phyloP scores from a whole-genome alignment of 2,113 vertebrate genomes.

The Phocoena sinus region DNA sequence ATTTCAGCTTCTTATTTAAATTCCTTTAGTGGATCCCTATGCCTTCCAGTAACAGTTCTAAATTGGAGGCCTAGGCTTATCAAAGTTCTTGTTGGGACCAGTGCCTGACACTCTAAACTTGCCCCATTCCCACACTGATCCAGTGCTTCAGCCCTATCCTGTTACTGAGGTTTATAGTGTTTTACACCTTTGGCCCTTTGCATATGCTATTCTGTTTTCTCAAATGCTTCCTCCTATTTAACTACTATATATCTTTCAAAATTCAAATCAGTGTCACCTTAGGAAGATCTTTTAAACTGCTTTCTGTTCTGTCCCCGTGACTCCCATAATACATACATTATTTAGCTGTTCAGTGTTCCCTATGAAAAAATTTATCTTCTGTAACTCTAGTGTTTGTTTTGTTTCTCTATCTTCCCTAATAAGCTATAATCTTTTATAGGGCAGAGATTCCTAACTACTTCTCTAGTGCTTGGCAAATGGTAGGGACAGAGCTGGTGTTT shows the following conservation, averaged over 20 bases:
- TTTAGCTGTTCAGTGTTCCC: not conserved
- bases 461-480: not conserved
- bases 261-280: not conserved
- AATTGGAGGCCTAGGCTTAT: not conserved
- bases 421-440: not conserved
- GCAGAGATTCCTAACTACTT: not conserved
- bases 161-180: not conserved
- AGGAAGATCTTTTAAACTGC: not conserved
- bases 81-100: not conserved
- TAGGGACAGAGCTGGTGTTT: not conserved
- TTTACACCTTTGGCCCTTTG: not conserved
- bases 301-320: not conserved
- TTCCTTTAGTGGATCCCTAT: not conserved
- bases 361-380: not conserved
- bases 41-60: not conserved
- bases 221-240: not conserved
- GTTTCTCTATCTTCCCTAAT: not conserved
- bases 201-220: not conserved
- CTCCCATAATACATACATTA: not conserved
- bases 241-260: not conserved
- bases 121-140: not conserved
- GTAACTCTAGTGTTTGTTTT: not conserved
- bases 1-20: not conserved
- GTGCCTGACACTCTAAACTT: rapidly evolving
- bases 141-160: not conserved